Conservation (phyloP, 2,888 invertebrate genomes). For the Andrena minutula region DNA sequence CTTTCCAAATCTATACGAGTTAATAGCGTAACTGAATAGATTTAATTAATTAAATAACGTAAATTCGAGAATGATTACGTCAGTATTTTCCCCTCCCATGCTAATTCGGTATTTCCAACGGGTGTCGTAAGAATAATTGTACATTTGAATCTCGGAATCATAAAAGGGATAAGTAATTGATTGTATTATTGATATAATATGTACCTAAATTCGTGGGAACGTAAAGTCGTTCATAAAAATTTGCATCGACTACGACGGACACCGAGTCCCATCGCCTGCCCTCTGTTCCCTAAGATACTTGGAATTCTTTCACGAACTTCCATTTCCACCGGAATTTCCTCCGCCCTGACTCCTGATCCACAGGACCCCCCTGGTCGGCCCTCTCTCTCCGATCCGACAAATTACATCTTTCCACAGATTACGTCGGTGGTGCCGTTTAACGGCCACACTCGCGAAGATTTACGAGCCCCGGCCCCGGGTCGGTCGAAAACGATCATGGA, state of each 20-base stretch:
- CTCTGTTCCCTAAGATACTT: background rate
- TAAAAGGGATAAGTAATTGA: too few relatives aligned
- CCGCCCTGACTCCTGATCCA: background rate
- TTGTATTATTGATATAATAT: too few relatives aligned
- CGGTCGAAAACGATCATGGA: conserved; percentile 59
- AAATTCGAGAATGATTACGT: too few relatives aligned
- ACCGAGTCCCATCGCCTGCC: background rate
- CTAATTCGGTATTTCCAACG: too few relatives aligned
- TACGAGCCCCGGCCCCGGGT: conserved; percentile 37
- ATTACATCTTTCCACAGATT: conserved; percentile 60
- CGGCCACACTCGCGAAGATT: conserved; percentile 51
- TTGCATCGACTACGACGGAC: background rate
- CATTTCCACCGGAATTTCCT: conserved; percentile 42
- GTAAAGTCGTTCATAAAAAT: background rate
- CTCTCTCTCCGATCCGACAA: conserved; percentile 36
- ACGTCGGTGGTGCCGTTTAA: conserved; percentile 52
- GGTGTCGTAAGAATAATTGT: too few relatives aligned
- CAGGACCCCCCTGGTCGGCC: conserved; percentile 1
- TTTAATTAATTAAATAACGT: too few relatives aligned
- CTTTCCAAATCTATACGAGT: too few relatives aligned
- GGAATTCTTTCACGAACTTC: conserved; percentile 27
- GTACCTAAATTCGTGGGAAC: background rate
- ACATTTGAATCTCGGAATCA: too few relatives aligned
- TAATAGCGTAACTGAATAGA: too few relatives aligned
- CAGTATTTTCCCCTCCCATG: too few relatives aligned